phyloP scores from a whole-genome alignment of 2,888 invertebrate species.

The Tiliacea citrago region DNA sequence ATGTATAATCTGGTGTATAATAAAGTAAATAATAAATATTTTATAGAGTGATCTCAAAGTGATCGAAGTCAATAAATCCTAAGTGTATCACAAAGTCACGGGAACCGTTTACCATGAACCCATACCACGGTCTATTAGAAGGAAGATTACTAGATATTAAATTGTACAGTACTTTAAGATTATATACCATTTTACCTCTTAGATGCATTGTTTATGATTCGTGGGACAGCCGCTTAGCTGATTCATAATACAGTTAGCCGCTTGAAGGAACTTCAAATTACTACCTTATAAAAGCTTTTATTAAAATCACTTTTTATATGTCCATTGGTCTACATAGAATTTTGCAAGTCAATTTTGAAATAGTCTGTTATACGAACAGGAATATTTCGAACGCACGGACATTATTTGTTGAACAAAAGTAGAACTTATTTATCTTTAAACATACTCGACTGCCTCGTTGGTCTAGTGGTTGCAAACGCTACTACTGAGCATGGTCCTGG shows the following conservation, averaged over 20 bases:
- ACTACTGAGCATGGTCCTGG: too few relatives aligned
- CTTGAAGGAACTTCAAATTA: conserved; percentile 53
- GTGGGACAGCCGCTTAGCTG: conserved; percentile 69
- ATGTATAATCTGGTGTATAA: too few relatives aligned
- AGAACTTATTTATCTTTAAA: neutral
- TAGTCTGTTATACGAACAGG: neutral
- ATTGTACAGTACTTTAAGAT: conserved; percentile 66
- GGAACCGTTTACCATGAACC: conserved; percentile 32
- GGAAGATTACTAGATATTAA: conserved; percentile 67
- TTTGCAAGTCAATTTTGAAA: conserved; percentile 2
- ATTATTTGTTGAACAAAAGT: neutral
- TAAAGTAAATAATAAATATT: neutral
- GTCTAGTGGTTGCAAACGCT: too few relatives aligned
- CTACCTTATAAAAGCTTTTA: conserved; percentile 48
- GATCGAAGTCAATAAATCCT: conserved; percentile 15
- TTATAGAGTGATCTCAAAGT: neutral
- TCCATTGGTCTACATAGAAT: neutral
- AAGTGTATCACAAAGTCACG: conserved; percentile 27
- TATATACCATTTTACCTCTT: conserved; percentile 58
- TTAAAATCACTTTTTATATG: neutral
- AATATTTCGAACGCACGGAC: neutral
- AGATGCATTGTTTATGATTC: conserved; percentile 75
- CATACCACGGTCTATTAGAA: conserved; percentile 50
- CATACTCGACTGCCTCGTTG: neutral
- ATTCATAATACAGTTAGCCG: conserved; percentile 71